These are phyloP conservation scores for Ricordea florida DNA, from an alignment of 92 coral and sea anemone species.

Conservation along the genomic window DNA sequence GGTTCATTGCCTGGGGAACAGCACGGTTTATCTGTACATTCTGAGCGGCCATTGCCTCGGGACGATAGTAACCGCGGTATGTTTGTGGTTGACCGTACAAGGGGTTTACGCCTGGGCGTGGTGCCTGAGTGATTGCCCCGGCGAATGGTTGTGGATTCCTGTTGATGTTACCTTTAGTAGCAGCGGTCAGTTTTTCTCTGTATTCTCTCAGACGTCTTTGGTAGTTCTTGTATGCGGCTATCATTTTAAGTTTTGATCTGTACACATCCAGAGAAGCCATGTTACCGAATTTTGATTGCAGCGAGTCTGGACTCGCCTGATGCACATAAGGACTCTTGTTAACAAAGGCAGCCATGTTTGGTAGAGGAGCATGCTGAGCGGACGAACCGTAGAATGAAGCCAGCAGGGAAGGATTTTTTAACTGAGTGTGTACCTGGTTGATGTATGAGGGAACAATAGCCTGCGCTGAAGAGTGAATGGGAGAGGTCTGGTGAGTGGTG, in stretches of 20 bases:
- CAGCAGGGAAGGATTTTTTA: slow-evolving; percentile 28
- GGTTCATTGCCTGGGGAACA: slow-evolving; percentile 14
- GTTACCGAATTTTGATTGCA: slow-evolving; percentile 77
- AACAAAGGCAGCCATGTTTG: slow-evolving; percentile 18
- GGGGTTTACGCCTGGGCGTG: slow-evolving; percentile 43
- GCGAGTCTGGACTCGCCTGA: slow-evolving; percentile 77
- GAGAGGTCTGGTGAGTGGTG: slow-evolving; percentile 37
- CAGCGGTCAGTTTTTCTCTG: slow-evolving; percentile 49
- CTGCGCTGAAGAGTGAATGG: slow-evolving; percentile 7
- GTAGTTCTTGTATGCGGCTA: slow-evolving; percentile 91
- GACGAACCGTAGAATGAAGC: slow-evolving; percentile 29
- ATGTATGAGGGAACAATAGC: slow-evolving; percentile 17
- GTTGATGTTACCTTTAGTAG: slow-evolving; percentile 13
- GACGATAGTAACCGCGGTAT: slow-evolving; percentile 25
- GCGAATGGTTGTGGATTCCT: slow-evolving; percentile 18
- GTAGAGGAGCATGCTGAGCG: slow-evolving; percentile 8
- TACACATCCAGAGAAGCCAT: slow-evolving; percentile 73
- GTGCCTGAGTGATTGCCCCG: slow-evolving; percentile 27
- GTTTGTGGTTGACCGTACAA: slow-evolving; percentile 35
- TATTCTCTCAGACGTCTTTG: slow-evolving; percentile 76
- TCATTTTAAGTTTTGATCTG: slow-evolving; percentile 81
- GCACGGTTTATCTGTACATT: slow-evolving; percentile 19
- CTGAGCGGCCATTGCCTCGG: slow-evolving; percentile 35
- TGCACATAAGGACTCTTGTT: slow-evolving; percentile 12
- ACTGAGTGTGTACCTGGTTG: slow-evolving; percentile 19